Percentiles rank a stretch among this genome's conserved stretches.
phyloP scores from a whole-genome alignment of 2,797 vertebrate species.

The Falco cherrug region DNA sequence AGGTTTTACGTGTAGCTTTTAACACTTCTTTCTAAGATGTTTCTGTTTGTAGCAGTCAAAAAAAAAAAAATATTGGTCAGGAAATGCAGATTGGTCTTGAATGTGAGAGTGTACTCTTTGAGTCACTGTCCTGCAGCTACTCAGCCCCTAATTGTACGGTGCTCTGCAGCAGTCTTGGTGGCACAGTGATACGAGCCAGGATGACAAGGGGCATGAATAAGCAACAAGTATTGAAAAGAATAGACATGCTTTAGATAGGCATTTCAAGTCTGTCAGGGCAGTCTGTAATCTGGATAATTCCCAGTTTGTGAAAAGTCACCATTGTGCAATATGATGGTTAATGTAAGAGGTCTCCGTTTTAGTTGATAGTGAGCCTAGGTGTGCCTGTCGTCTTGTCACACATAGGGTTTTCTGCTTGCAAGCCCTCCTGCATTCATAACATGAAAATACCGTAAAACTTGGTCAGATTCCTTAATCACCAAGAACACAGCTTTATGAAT shows the following conservation, averaged over 20 bases:
- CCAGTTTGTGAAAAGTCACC: neutral
- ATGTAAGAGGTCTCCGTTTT: fast-evolving
- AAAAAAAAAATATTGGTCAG: neutral
- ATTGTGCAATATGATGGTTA: neutral
- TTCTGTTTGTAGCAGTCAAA: neutral
- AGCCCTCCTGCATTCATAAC: neutral
- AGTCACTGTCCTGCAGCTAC: neutral
- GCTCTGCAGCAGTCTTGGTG: neutral
- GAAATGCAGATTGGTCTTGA: neutral
- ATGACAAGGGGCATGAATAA: neutral
- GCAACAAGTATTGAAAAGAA: neutral
- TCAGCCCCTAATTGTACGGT: neutral
- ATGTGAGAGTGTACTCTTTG: neutral
- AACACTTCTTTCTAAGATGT: neutral
- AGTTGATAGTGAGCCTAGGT: fast-evolving
- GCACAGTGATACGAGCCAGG: neutral
- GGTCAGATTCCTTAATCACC: neutral
- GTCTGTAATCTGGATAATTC: neutral
- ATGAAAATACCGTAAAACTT: neutral
- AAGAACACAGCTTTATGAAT: neutral
- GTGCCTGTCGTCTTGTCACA: neutral
- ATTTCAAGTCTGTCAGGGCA: neutral
- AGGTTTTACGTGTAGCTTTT: neutral
- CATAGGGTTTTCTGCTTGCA: neutral
- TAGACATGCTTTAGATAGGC: neutral